phyloP scores from a whole-genome alignment of 2,797 vertebrate genomes.

The Notoglanidium macrostoma region DNA sequence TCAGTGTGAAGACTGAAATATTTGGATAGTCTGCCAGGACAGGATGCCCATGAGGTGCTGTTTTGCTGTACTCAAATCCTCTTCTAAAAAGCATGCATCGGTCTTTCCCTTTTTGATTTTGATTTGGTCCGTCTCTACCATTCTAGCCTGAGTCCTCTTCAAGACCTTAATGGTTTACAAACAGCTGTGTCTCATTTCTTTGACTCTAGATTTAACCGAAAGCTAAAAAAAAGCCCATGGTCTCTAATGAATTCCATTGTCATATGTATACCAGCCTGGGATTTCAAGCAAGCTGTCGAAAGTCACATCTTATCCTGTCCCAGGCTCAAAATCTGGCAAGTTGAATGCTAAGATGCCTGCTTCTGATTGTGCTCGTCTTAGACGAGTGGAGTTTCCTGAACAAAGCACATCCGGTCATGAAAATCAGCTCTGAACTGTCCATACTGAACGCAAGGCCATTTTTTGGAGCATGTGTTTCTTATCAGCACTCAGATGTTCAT shows the following conservation, averaged over 20 bases:
- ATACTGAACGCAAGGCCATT: slow-evolving; percentile 28
- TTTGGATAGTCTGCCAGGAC: slow-evolving; percentile 23
- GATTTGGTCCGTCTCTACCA: slow-evolving; percentile 10
- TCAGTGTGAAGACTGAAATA: background rate
- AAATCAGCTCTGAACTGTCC: slow-evolving; percentile 52
- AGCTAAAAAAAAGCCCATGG: background rate
- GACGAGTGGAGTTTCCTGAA: slow-evolving; percentile 56
- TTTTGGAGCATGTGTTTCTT: slow-evolving; percentile 48
- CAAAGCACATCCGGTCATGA: slow-evolving; percentile 57
- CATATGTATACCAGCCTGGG: background rate
- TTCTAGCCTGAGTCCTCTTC: slow-evolving; percentile 13
- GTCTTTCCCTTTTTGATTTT: background rate
- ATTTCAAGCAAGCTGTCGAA: slow-evolving; percentile 12
- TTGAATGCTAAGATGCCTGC: slow-evolving; percentile 18
- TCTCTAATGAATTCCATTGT: slow-evolving; percentile 5
- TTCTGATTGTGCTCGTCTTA: slow-evolving; percentile 36
- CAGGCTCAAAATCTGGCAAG: slow-evolving; percentile 38
- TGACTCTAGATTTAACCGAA: background rate
- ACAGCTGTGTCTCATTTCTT: background rate
- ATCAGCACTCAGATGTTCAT: slow-evolving; percentile 36
- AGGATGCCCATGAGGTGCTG: slow-evolving; percentile 42
- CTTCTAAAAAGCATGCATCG: background rate
- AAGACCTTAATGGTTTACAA: background rate
- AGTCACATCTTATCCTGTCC: slow-evolving; percentile 35
- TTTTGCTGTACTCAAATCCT: slow-evolving; percentile 43